Percentiles rank a stretch among this genome's conserved stretches.
phyloP scores from a whole-genome alignment of 2,888 invertebrate species.

The Papilio gigon region DNA sequence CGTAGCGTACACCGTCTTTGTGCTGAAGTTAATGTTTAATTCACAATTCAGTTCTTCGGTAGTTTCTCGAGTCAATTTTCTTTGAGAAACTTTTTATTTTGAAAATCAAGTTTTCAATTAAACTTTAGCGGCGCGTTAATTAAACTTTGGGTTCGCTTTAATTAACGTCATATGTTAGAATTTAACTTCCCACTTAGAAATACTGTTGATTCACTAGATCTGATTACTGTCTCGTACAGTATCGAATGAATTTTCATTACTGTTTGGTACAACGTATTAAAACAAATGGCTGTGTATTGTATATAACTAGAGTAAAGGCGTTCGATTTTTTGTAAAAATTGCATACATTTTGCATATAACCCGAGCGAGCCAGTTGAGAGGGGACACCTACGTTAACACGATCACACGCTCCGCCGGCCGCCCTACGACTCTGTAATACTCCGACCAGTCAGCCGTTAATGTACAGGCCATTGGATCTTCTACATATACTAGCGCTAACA shows the following conservation, averaged over 20 bases:
- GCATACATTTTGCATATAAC: conserved; percentile 4
- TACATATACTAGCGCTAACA: neutral
- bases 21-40: conserved; percentile 4
- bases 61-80: conserved; percentile 15
- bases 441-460: conserved; percentile 3
- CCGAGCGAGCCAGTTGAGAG: conserved; percentile 1
- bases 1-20: neutral
- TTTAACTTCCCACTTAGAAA: too few relatives aligned
- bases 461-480: conserved; percentile 18
- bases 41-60: neutral
- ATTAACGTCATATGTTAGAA: neutral
- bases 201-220: too few relatives aligned
- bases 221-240: too few relatives aligned
- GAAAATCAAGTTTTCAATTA: neutral
- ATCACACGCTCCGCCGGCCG: conserved; percentile 15
- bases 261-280: too few relatives aligned
- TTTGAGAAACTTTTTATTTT: conserved; percentile 2
- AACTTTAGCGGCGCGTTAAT: conserved; percentile 4
- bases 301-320: too few relatives aligned
- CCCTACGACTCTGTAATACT: conserved; percentile 15
- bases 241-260: too few relatives aligned
- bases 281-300: too few relatives aligned
- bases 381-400: conserved; percentile 18
- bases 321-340: conserved; percentile 14
- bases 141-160: conserved; percentile 6